Percentiles rank a stretch among this genome's conserved stretches.
Conservation (phyloP, 2,888 invertebrate species). For the Seladonia tumulorum region DNA sequence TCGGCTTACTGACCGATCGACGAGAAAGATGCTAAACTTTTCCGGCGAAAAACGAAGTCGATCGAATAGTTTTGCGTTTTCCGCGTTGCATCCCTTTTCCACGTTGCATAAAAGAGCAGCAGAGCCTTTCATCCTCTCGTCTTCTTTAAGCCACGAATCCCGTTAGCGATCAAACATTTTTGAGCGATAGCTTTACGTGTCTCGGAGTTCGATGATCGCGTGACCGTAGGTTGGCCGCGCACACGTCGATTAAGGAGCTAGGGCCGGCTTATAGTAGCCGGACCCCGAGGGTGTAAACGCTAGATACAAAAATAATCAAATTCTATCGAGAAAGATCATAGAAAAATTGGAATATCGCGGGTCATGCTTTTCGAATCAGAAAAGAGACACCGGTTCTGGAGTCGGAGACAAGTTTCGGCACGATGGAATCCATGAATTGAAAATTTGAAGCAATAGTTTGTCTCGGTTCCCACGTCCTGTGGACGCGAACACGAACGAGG, state of each 20-base stretch:
- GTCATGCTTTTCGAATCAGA: too few relatives aligned
- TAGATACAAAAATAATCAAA: too few relatives aligned
- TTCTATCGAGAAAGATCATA: too few relatives aligned
- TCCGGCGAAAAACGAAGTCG: background rate
- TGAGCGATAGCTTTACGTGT: background rate
- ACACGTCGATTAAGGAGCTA: background rate
- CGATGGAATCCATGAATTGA: slow-evolving; percentile 29
- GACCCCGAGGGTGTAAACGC: too few relatives aligned
- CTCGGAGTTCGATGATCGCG: slow-evolving; percentile 4
- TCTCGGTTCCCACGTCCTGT: slow-evolving; percentile 56
- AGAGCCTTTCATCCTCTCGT: background rate
- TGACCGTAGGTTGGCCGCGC: background rate
- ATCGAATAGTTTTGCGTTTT: background rate
- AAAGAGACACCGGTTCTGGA: too few relatives aligned
- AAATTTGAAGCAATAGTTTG: slow-evolving; percentile 29
- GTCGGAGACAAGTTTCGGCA: background rate
- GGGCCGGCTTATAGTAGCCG: too few relatives aligned
- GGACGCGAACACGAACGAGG: slow-evolving; percentile 4
- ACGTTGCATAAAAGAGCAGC: background rate
- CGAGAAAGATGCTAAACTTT: background rate
- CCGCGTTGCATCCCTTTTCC: background rate
- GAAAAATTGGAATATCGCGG: too few relatives aligned
- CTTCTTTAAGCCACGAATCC: slow-evolving; percentile 3
- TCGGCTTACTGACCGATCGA: background rate
- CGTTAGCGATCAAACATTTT: slow-evolving; percentile 7